phyloP scores from a whole-genome alignment of 2,888 invertebrate species.

The Pseudococcus viburni region DNA sequence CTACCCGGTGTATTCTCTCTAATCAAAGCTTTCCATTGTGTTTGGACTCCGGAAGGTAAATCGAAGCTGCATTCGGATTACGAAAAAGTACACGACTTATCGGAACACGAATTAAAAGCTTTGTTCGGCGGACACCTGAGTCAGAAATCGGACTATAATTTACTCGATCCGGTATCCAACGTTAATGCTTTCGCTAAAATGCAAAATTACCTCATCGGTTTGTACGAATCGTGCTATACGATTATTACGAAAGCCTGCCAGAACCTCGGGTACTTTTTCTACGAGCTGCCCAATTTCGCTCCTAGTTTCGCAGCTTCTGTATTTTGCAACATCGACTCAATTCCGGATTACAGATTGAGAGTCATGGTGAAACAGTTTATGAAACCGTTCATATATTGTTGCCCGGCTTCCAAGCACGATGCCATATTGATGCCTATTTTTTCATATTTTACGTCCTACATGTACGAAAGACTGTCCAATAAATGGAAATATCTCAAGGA shows the following conservation, averaged over 20 bases:
- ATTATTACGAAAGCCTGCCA: slow-evolving; percentile 84
- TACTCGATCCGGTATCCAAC: slow-evolving; percentile 66
- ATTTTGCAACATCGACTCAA: slow-evolving; percentile 79
- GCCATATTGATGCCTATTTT: slow-evolving; percentile 85
- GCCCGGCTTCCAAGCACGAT: slow-evolving; percentile 85
- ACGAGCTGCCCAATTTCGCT: slow-evolving; percentile 82
- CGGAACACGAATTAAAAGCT: slow-evolving; percentile 65
- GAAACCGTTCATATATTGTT: slow-evolving; percentile 87
- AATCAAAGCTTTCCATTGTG: slow-evolving; percentile 84
- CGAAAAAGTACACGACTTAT: slow-evolving; percentile 65
- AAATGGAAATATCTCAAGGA: slow-evolving; percentile 87
- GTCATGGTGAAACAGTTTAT: slow-evolving; percentile 87
- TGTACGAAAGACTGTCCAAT: slow-evolving; percentile 77
- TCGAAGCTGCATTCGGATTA: slow-evolving; percentile 64
- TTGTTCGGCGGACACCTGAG: slow-evolving; percentile 64
- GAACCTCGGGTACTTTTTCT: slow-evolving; percentile 89
- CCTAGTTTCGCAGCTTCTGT: slow-evolving; percentile 82
- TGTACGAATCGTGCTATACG: slow-evolving; percentile 87
- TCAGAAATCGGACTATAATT: slow-evolving; percentile 61
- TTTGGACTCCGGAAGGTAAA: slow-evolving; percentile 80
- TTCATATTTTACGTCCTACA: slow-evolving; percentile 81
- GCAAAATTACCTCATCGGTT: slow-evolving; percentile 84
- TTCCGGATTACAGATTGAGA: slow-evolving; percentile 89
- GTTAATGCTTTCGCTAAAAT: slow-evolving; percentile 80
- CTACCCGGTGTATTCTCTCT: slow-evolving; percentile 85